A percentile compares a stretch with the other conserved stretches of the same genome.
phyloP scores from a whole-genome alignment of 1,140 invertebrate species.

The Trichoplusia ni region DNA sequence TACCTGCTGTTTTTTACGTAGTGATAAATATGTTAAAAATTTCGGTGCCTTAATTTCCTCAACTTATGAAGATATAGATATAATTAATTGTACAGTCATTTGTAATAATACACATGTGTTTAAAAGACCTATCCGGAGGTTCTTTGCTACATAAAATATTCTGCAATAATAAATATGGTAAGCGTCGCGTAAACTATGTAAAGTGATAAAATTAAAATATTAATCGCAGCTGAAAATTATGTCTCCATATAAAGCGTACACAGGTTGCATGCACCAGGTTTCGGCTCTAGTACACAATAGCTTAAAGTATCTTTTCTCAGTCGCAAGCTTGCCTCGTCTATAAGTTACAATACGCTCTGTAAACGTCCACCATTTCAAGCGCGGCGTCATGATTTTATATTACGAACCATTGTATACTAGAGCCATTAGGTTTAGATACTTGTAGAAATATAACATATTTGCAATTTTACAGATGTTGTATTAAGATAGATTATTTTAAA shows the following conservation, averaged over 20 bases:
- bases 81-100: neutral
- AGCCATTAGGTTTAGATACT: slow-evolving; percentile 4
- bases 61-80: neutral
- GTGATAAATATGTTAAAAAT: neutral
- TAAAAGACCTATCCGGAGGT: neutral
- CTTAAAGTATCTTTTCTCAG: too few species aligned
- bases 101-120: neutral
- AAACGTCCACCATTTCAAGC: too few species aligned
- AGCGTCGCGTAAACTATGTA: neutral
- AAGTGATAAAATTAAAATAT: neutral
- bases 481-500: slow-evolving; percentile 9
- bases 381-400: too few species aligned
- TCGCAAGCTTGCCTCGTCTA: too few species aligned
- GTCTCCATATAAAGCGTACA: neutral
- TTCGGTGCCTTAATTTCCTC: slow-evolving; percentile 5
- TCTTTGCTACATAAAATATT: too few species aligned
- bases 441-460: neutral
- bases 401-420: slow-evolving; percentile 4
- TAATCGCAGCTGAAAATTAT: neutral
- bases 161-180: neutral
- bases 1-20: neutral
- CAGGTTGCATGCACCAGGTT: neutral
- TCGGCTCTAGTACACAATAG: slow-evolving; percentile 1
- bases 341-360: too few species aligned
- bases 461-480: slow-evolving; percentile 16